Conservation (phyloP, 1,140 invertebrate species). For the Drosophila rufa region DNA sequence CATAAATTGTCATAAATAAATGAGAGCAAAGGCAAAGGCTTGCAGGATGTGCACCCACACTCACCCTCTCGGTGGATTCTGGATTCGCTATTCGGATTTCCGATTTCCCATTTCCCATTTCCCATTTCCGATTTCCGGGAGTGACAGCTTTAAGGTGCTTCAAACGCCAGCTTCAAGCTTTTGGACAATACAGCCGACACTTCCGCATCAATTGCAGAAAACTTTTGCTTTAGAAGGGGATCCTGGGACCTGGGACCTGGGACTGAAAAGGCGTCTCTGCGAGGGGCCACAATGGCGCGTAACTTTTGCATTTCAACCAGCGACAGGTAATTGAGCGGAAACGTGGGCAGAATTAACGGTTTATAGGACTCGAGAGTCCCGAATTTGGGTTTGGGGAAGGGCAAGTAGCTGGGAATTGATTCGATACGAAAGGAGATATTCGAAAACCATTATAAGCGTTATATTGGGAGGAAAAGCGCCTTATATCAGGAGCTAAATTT, state of each 20-base stretch:
- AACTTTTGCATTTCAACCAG: conserved; percentile 32
- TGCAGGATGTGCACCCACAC: conserved; percentile 6
- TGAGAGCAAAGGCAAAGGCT: conserved; percentile 49
- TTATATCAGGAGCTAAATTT: no score
- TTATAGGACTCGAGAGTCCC: conserved; percentile 5
- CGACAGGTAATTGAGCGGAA: conserved; percentile 77
- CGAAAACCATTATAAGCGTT: not conserved
- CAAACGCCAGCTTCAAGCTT: not conserved
- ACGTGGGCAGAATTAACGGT: conserved; percentile 70
- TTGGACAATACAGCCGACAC: conserved; percentile 28
- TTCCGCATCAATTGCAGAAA: conserved; percentile 14
- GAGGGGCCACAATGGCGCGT: conserved; percentile 17
- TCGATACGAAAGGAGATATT: not conserved
- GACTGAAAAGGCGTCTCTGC: not conserved
- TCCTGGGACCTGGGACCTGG: not conserved
- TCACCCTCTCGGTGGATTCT: not conserved
- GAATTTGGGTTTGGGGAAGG: not conserved
- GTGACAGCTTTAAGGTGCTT: not conserved
- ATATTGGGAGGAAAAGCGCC: not conserved
- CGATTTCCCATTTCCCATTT: not conserved
- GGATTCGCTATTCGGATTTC: conserved; percentile 3
- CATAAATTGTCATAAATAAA: conserved; percentile 62
- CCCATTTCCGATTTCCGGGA: not conserved
- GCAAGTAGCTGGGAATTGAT: conserved; percentile 1
- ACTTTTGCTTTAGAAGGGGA: conserved; percentile 1